Conservation (phyloP, 2,113 vertebrate genomes). For the Tursiops truncatus region DNA sequence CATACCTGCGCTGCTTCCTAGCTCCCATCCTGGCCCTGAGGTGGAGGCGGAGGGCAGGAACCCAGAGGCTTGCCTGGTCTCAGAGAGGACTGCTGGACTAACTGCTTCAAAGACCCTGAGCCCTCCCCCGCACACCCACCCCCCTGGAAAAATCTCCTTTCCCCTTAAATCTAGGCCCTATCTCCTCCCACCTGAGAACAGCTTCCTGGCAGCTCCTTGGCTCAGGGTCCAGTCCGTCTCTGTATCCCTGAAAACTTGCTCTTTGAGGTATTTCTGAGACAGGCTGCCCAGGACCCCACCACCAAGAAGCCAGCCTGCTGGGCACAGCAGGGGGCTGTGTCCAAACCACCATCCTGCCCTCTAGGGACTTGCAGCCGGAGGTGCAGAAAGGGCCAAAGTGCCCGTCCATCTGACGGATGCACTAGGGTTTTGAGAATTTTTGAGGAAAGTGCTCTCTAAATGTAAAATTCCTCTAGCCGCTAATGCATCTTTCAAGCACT, state of each 20-base stretch:
- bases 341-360: neutral
- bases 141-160: neutral
- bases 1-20: neutral
- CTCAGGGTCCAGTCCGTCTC: neutral
- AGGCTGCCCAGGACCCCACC: neutral
- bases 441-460: slow-evolving; percentile 28
- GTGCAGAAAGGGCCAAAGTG: too few relatives aligned
- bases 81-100: neutral
- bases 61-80: neutral
- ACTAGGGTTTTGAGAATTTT: slow-evolving; percentile 32
- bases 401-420: neutral
- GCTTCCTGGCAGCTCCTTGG: slow-evolving; percentile 21
- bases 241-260: slow-evolving; percentile 20
- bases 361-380: neutral
- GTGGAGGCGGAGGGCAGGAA: neutral
- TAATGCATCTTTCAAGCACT: slow-evolving; percentile 28
- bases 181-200: neutral
- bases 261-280: slow-evolving; percentile 43
- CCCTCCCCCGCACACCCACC: too few relatives aligned
- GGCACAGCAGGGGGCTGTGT: neutral
- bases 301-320: neutral
- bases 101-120: neutral
- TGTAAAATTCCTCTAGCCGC: neutral
- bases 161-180: neutral
- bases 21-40: neutral